Conservation (phyloP, 2,888 invertebrate genomes). For the Agonopterix arenella region DNA sequence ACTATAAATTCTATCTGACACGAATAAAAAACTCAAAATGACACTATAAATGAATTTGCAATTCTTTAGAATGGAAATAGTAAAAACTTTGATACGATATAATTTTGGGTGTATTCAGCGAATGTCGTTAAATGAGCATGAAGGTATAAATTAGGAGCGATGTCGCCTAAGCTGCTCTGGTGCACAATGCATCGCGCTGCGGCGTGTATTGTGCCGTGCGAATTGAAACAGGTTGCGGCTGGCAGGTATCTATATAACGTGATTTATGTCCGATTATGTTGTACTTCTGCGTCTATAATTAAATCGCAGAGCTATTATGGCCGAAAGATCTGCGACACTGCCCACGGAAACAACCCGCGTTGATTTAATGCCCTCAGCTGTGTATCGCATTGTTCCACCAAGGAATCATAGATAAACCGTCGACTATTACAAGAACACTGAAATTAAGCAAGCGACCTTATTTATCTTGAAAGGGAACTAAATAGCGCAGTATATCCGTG, state of each 20-base stretch:
- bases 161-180: conserved; percentile 36
- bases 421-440: conserved; percentile 18
- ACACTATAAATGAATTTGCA: conserved; percentile 52
- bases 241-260: conserved; percentile 68
- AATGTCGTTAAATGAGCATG: conserved; percentile 60
- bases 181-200: conserved; percentile 47
- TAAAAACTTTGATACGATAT: conserved; percentile 48
- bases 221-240: conserved; percentile 74
- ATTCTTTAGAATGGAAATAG: conserved; percentile 47
- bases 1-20: conserved; percentile 52
- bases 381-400: conserved; percentile 30
- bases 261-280: conserved; percentile 72
- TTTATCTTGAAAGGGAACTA: conserved; percentile 11
- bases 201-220: conserved; percentile 56
- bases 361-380: conserved; percentile 50
- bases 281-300: conserved; percentile 63
- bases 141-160: conserved; percentile 68
- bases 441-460: conserved; percentile 18
- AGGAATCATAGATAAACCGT: conserved; percentile 22
- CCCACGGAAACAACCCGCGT: conserved; percentile 45
- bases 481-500: not conserved
- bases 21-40: conserved; percentile 50
- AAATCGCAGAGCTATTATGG: conserved; percentile 64
- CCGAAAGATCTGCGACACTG: conserved; percentile 60
- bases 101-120: conserved; percentile 46